phyloP scores from a whole-genome alignment of 2,888 invertebrate genomes.

The Rhagium mordax region DNA sequence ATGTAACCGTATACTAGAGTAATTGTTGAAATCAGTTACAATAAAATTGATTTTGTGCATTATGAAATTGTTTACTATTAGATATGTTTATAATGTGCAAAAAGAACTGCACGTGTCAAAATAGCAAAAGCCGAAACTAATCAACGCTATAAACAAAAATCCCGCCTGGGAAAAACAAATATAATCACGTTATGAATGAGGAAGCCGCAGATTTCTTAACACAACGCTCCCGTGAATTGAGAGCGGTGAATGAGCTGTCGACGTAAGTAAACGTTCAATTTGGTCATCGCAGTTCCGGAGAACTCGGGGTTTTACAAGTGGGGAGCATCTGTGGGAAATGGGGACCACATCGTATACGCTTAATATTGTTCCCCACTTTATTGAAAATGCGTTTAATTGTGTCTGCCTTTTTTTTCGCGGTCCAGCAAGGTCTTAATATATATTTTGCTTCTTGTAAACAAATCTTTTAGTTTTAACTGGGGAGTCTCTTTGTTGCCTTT shows the following conservation, averaged over 20 bases:
- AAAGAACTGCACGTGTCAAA: too few relatives aligned
- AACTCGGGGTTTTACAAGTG: conserved; percentile 23
- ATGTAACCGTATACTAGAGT: too few relatives aligned
- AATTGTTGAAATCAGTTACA: too few relatives aligned
- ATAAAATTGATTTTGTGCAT: too few relatives aligned
- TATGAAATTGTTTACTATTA: too few relatives aligned
- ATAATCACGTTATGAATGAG: background rate
- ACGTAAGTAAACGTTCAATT: conserved; percentile 8
- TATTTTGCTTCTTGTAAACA: conserved; percentile 19
- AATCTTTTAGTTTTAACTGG: conserved; percentile 21
- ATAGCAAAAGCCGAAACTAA: too few relatives aligned
- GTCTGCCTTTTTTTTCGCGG: conserved; percentile 4
- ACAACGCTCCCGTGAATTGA: background rate
- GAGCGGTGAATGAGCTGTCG: background rate
- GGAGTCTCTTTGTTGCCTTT: background rate
- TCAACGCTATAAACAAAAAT: background rate
- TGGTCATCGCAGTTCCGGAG: conserved; percentile 24
- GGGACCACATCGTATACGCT: background rate
- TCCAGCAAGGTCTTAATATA: conserved; percentile 29
- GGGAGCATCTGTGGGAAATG: conserved; percentile 1
- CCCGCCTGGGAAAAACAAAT: background rate
- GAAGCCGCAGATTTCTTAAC: conserved; percentile 1
- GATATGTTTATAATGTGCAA: too few relatives aligned
- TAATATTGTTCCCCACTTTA: conserved; percentile 17
- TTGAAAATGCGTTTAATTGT: conserved; percentile 18